These are phyloP conservation scores for Drosophila mayri DNA, from an alignment of 1,140 invertebrate species.

Conservation along the genomic window DNA sequence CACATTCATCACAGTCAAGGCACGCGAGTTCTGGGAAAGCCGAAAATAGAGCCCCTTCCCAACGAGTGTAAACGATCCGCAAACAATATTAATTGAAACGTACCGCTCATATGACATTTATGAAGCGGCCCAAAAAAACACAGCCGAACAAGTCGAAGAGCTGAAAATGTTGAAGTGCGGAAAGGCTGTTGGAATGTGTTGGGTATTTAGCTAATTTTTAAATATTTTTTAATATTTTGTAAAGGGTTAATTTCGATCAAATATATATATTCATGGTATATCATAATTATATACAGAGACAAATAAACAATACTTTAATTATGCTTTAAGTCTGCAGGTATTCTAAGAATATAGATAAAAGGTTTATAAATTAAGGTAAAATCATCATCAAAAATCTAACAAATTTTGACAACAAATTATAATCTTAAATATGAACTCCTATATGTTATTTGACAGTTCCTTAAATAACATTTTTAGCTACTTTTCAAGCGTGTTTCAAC, in stretches of 20 bases:
- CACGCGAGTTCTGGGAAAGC: conserved; percentile 61
- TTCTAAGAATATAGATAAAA: too few relatives aligned
- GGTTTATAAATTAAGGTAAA: too few relatives aligned
- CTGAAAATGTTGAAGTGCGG: conserved; percentile 8
- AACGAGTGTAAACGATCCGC: conserved; percentile 50
- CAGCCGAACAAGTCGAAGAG: conserved; percentile 24
- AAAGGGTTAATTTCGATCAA: too few relatives aligned
- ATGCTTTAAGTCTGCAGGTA: too few relatives aligned
- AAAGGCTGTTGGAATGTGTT: neutral
- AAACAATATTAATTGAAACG: conserved; percentile 80
- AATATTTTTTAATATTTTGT: neutral
- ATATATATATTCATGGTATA: neutral
- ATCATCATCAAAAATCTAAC: too few relatives aligned
- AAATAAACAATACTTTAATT: too few relatives aligned
- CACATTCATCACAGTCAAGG: conserved; percentile 64
- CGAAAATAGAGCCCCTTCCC: conserved; percentile 14
- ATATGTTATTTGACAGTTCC: too few relatives aligned
- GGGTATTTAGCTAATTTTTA: neutral
- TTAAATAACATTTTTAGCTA: neutral
- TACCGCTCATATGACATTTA: conserved; percentile 79
- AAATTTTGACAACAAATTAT: too few relatives aligned
- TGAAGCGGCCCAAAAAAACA: conserved; percentile 54
- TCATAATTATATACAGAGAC: too few relatives aligned
- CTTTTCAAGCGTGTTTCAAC: neutral
- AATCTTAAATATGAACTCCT: too few relatives aligned